Evolutionary conservation across 92 coral and sea anemone species (phyloP), one percentile per base, ranked within the genome.

Genomic region (Porites divaricata): DNA sequence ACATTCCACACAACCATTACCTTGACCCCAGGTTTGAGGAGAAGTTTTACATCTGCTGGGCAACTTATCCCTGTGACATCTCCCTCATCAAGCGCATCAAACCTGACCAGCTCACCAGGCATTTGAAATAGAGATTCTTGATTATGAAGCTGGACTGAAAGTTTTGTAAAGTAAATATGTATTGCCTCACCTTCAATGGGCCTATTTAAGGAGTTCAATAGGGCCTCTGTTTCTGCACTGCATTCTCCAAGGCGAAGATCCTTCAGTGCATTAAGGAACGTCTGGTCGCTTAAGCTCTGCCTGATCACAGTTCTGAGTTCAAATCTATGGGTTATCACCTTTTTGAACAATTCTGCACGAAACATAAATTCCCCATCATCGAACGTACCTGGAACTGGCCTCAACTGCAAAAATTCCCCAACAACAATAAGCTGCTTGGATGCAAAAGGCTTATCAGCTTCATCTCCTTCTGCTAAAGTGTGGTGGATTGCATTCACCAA

Each of bases 1-100:
- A 85, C 62, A 63, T 90, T 90, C 81, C 86, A 90, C 3, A 85
- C 65, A 13, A 90, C 49, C 93, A 90, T 85, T 0, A 90, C 90
- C 25, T 86, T 90, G 15, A 35, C 77, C 4, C 74, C 79, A 2
- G 72, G 57, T 68, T 73, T 70, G 14, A 82, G 35, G 10, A 66
- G 68, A 28, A 65, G 75, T 17, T 49, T 49, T 57, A 26, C 6
- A 20, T 28, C 77, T 56, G 76, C 89, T 6, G 89, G 89, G 23
- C 85, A 85, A 48, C 49, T 53, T 9, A 85, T 77, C 9, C 72
- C 41, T 50, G 61, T 50, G 49, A 70, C 78, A 71, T 85, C 41
- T 19, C 89, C 84, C 12, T 41, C 59, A 21, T 74, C 78, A 45
- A 21, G 20, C 24, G 63, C 54, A n/a, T 68, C 75, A 16, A 24